A percentile compares a stretch with the other conserved stretches of the same genome.
Evolutionary conservation across 2,113 vertebrate genomes (phyloP).

Genomic region (Phasianus colchicus): DNA sequence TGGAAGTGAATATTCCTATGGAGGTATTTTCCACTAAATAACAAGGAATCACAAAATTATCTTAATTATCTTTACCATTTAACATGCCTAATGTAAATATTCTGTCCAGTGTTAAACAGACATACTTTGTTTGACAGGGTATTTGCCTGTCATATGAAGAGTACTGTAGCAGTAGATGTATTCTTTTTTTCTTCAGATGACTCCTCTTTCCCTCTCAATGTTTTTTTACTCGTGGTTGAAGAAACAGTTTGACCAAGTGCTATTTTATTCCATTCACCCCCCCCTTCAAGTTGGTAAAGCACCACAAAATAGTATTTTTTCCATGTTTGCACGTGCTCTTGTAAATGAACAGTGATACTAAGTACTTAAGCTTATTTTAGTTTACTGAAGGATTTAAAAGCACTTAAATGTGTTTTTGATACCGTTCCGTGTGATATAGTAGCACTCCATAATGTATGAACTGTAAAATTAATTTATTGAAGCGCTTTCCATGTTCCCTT

Average conservation of each 20-base stretch:
- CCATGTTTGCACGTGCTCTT: background rate
- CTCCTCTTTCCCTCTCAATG: background rate
- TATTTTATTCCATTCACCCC: background rate
- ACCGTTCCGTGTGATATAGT: background rate
- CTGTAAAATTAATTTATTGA: background rate
- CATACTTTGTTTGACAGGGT: background rate
- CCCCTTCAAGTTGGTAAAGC: background rate
- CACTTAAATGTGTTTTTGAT: background rate
- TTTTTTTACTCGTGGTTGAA: background rate
- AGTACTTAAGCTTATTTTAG: background rate
- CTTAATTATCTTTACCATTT: background rate
- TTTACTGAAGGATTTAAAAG: background rate
- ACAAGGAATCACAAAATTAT: background rate
- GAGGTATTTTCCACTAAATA: background rate
- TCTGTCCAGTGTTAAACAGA: background rate
- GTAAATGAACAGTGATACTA: background rate
- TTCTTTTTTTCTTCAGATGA: background rate
- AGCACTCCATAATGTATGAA: background rate
- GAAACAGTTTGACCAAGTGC: background rate
- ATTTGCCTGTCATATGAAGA: background rate
- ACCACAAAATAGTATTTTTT: background rate
- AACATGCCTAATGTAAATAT: background rate
- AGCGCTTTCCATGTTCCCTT: background rate
- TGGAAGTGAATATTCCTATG: background rate
- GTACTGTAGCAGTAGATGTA: background rate